Evolutionary conservation across 2,797 vertebrate species (phyloP).

Genomic region (Danio tinwini): DNA sequence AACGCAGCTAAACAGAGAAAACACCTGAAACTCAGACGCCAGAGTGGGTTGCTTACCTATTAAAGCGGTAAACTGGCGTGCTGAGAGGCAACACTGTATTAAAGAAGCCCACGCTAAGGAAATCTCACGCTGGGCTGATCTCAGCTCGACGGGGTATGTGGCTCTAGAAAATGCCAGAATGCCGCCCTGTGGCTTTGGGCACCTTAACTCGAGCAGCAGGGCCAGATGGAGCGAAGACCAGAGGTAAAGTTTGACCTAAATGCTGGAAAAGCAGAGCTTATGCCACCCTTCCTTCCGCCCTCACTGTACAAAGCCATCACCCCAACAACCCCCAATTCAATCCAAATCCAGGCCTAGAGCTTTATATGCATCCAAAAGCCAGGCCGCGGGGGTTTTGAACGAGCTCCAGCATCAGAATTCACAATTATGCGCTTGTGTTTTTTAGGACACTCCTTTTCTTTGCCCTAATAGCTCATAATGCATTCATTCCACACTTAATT

Average conservation of each 20-base stretch:
- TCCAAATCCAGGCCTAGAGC: constrained; percentile 65
- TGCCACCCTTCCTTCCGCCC: not conserved
- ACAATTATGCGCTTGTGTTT: constrained; percentile 52
- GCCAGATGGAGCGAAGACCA: constrained; percentile 79
- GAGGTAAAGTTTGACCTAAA: constrained; percentile 80
- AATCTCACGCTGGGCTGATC: constrained; percentile 54
- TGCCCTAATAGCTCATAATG: constrained; percentile 73
- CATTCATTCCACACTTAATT: constrained; percentile 76
- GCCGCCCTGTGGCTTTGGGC: constrained; percentile 75
- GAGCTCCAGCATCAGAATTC: constrained; percentile 46
- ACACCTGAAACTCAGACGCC: constrained; percentile 75
- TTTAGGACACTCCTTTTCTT: constrained; percentile 66
- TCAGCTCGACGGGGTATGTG: constrained; percentile 45
- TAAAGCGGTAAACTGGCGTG: constrained; percentile 53
- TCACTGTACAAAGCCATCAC: constrained; percentile 31
- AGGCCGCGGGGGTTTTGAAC: constrained; percentile 51
- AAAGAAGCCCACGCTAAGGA: constrained; percentile 19
- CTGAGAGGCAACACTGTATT: constrained; percentile 33
- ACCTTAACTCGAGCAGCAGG: constrained; percentile 76
- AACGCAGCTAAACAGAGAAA: constrained; percentile 75
- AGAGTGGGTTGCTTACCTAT: constrained; percentile 63
- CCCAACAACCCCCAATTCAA: constrained; percentile 29
- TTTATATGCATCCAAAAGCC: constrained; percentile 1
- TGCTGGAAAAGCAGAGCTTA: constrained; percentile 62
- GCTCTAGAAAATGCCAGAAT: constrained; percentile 63